phyloP scores from a whole-genome alignment of 2,888 invertebrate species.

The Platycnemis pennipes region DNA sequence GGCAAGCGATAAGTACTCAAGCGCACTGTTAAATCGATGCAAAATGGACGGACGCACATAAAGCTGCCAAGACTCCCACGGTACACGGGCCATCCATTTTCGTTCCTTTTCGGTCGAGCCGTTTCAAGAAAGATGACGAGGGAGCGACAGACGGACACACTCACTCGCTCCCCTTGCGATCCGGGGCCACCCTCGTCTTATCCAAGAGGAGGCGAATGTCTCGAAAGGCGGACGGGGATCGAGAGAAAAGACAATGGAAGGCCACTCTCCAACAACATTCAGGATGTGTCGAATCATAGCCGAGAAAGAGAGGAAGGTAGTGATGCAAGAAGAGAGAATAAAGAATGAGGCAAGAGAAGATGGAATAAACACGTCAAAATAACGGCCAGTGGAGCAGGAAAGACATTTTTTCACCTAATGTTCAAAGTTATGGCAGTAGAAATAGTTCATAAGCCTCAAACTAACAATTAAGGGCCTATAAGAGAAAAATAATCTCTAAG shows the following conservation, averaged over 20 bases:
- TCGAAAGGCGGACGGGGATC: background rate
- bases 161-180: background rate
- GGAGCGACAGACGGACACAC: background rate
- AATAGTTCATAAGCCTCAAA: no score
- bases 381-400: no score
- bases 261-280: background rate
- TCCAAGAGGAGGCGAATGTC: constrained; percentile 10
- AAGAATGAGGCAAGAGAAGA: background rate
- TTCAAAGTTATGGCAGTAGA: no score
- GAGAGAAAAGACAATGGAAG: constrained; percentile 46
- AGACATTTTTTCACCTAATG: no score
- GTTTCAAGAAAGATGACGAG: background rate
- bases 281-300: background rate
- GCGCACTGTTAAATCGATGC: background rate
- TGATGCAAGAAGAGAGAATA: background rate
- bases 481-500: no score
- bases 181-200: constrained; percentile 41
- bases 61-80: background rate
- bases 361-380: no score
- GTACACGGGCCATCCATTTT: background rate
- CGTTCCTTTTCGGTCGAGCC: background rate
- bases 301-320: background rate
- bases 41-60: background rate
- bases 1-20: background rate
- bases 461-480: no score